Percentiles rank a stretch among this genome's conserved stretches.
phyloP scores from a whole-genome alignment of 2,797 vertebrate species.

The Clarias platycephalus region DNA sequence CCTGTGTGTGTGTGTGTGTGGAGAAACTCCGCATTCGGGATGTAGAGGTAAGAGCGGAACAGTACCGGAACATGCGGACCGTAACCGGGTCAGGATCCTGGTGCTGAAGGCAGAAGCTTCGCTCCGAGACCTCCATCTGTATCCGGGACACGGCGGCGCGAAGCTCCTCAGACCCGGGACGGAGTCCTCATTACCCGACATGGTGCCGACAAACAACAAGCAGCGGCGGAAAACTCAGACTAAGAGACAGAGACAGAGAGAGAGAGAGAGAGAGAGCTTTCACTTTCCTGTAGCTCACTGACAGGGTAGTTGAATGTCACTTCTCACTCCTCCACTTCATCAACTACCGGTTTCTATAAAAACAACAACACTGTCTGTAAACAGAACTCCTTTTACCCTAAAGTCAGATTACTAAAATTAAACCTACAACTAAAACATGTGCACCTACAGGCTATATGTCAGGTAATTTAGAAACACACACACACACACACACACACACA shows the following conservation, averaged over 20 bases:
- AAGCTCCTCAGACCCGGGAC: slow-evolving; percentile 60
- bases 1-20: no score
- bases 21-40: background rate
- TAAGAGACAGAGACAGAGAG: background rate
- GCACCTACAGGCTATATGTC: background rate
- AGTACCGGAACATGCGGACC: slow-evolving; percentile 72
- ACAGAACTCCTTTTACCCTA: no score
- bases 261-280: background rate
- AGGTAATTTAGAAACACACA: background rate
- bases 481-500: background rate
- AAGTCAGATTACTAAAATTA: background rate
- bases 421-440: background rate
- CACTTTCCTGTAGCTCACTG: background rate
- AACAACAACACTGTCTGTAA: background rate
- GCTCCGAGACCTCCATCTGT: slow-evolving; percentile 71
- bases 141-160: slow-evolving; percentile 52
- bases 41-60: background rate
- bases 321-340: background rate
- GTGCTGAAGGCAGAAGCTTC: slow-evolving; percentile 71
- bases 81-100: slow-evolving; percentile 68
- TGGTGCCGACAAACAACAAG: slow-evolving; percentile 33
- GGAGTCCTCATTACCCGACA: slow-evolving; percentile 63
- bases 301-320: background rate
- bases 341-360: background rate
- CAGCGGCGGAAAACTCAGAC: background rate